A percentile compares a stretch with the other conserved stretches of the same genome.
Evolutionary conservation across 2,113 vertebrate species (phyloP).

Genomic region (Hirundichthys speculiger): DNA sequence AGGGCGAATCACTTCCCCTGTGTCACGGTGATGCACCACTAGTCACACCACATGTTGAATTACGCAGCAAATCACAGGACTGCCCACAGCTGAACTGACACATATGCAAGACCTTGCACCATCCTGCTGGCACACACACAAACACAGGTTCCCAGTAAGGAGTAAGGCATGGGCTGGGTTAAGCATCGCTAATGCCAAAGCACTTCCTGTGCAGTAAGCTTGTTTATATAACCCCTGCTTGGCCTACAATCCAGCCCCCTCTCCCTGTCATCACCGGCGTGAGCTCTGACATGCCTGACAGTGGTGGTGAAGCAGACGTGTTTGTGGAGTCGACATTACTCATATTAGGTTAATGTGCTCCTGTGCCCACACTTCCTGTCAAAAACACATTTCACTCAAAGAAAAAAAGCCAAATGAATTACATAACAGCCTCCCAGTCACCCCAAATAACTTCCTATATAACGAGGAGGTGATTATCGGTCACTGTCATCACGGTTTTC

Average conservation of each 20-base stretch:
- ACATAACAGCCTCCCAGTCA: conserved; percentile 15
- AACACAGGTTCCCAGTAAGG: conserved; percentile 50
- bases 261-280: conserved; percentile 20
- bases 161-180: conserved; percentile 67
- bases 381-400: conserved; percentile 41
- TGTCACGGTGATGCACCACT: conserved; percentile 60
- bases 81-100: conserved; percentile 30
- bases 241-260: conserved; percentile 52
- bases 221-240: conserved; percentile 79
- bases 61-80: conserved; percentile 38
- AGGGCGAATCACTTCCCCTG: conserved; percentile 68
- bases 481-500: neutral
- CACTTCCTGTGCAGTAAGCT: conserved; percentile 80
- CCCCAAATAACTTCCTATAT: conserved; percentile 8
- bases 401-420: conserved; percentile 23
- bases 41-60: conserved; percentile 54
- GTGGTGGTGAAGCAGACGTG: conserved; percentile 34
- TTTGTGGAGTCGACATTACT: conserved; percentile 60
- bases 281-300: conserved; percentile 53
- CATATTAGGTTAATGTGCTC: conserved; percentile 48
- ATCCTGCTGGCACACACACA: conserved; percentile 28
- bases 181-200: conserved; percentile 71
- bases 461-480: conserved; percentile 22
- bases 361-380: conserved; percentile 45
- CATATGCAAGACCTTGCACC: conserved; percentile 27